These are phyloP conservation scores for Ganaspis sp. DNA, from an alignment of 1,140 invertebrate species.

Conservation along the genomic window DNA sequence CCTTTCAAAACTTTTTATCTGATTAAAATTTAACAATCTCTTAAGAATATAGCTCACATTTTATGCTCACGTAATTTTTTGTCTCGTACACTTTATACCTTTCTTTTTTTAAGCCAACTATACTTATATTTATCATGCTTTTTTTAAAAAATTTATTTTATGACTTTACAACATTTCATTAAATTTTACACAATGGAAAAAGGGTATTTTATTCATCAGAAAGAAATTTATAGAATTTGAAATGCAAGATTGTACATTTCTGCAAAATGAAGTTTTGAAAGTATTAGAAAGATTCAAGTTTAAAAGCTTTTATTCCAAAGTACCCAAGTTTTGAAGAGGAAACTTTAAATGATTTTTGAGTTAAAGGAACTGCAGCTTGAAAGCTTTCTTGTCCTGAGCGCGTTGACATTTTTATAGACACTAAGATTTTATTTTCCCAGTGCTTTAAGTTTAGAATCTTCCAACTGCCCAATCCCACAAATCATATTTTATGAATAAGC, in stretches of 20 bases:
- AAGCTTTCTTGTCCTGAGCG: neutral
- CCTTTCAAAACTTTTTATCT: neutral
- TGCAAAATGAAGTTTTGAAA: conserved; percentile 4
- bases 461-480: neutral
- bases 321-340: conserved; percentile 12
- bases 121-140: neutral
- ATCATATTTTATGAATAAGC: neutral
- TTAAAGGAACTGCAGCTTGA: neutral
- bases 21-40: neutral
- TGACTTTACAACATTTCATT: neutral
- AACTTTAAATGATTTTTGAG: conserved; percentile 10
- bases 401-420: neutral
- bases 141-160: neutral
- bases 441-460: neutral
- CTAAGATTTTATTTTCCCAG: neutral
- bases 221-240: conserved; percentile 8
- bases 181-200: neutral
- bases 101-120: too few species aligned
- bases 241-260: conserved; percentile 10
- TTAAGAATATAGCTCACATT: neutral
- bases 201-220: neutral
- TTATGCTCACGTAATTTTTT: too few species aligned
- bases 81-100: too few species aligned
- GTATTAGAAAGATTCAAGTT: neutral
- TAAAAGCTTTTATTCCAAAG: conserved; percentile 10